phyloP scores from a whole-genome alignment of 2,113 vertebrate genomes.

The Lamprologus speciosus region DNA sequence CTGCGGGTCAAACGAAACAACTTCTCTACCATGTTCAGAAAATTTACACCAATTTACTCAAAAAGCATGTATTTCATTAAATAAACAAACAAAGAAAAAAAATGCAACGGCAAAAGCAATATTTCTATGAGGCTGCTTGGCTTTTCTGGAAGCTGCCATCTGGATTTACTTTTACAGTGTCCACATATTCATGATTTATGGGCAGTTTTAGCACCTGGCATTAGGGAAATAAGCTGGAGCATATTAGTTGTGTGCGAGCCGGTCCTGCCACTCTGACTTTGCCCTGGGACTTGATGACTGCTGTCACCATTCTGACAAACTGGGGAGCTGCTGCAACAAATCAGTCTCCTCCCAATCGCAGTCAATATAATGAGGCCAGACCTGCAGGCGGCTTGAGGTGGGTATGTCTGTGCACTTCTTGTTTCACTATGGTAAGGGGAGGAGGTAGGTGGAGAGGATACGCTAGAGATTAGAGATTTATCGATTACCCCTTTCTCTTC shows the following conservation, averaged over 20 bases:
- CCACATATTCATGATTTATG: slow-evolving; percentile 10
- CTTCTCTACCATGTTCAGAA: not conserved
- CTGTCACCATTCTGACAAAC: slow-evolving; percentile 54
- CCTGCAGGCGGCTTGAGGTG: slow-evolving; percentile 39
- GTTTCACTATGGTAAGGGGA: not conserved
- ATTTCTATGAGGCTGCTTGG: not conserved
- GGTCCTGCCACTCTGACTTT: slow-evolving; percentile 10
- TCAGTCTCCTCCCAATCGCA: slow-evolving; percentile 53
- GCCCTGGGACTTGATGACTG: slow-evolving; percentile 39
- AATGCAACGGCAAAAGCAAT: not conserved
- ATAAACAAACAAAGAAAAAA: not conserved
- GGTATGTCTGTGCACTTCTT: not conserved
- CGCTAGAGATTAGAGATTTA: slow-evolving; percentile 62
- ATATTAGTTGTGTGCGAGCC: slow-evolving; percentile 4
- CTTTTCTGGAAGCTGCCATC: not conserved
- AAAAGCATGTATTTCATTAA: not conserved
- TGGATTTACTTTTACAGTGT: not conserved
- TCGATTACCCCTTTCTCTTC: slow-evolving; percentile 50
- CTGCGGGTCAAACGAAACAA: not conserved
- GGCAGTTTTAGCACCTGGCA: not conserved
- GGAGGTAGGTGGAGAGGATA: slow-evolving; percentile 28
- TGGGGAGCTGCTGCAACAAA: slow-evolving; percentile 36
- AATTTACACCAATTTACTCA: not conserved
- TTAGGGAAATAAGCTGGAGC: slow-evolving; percentile 42
- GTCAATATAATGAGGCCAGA: slow-evolving; percentile 54